A percentile compares a stretch with the other conserved stretches of the same genome.
Conservation (phyloP, 1,140 invertebrate species). For the Muscidifurax raptorellus region DNA sequence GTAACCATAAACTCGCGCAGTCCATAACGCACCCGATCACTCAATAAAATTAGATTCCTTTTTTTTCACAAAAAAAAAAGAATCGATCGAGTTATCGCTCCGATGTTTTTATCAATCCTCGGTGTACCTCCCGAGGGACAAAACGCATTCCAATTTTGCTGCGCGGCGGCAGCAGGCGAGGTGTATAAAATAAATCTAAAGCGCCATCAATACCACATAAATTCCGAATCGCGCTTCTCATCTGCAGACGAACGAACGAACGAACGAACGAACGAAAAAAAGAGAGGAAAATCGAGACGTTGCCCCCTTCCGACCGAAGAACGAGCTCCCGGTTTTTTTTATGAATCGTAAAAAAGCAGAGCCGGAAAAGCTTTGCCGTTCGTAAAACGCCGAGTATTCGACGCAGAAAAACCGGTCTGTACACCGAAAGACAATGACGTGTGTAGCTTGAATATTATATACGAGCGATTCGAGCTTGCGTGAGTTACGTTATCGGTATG, state of each 20-base stretch:
- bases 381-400: constrained; percentile 2
- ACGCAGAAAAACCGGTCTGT: neutral
- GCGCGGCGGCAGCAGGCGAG: neutral
- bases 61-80: no score
- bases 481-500: neutral
- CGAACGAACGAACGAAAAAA: neutral
- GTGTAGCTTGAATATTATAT: neutral
- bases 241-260: constrained; percentile 1
- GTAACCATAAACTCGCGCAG: no score
- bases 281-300: neutral
- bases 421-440: neutral
- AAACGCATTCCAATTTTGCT: neutral
- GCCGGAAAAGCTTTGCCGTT: constrained; percentile 20
- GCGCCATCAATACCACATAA: neutral
- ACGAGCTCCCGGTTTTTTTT: neutral
- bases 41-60: no score
- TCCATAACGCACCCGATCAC: no score
- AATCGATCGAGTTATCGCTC: no score
- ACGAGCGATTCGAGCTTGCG: neutral
- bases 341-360: constrained; percentile 28
- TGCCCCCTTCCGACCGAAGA: neutral
- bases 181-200: neutral
- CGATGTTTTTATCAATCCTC: no score
- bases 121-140: neutral
- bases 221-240: neutral